Base-by-base conservation (phyloP, 2,113 vertebrate genomes). In the Maccullochella peelii region DNA sequence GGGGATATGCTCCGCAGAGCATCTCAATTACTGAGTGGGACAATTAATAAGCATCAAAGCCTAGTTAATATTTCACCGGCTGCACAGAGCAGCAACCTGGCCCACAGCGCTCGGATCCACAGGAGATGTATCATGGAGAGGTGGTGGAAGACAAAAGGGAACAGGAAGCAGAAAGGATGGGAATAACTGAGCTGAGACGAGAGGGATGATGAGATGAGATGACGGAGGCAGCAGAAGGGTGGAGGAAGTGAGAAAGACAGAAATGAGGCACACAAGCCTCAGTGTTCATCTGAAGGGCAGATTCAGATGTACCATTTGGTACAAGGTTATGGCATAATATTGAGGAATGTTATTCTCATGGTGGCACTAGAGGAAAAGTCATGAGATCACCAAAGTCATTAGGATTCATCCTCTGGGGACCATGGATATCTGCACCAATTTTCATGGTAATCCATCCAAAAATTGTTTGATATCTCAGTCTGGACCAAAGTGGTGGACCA, bases 1-100 rank as follows among this genome's bases (percentile, higher is more conserved):
- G 89, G 94, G 84, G 93, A 95, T 92, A 79, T 93, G 95, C 95
- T 95, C 95, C 90, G 89, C 94, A 90, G 93, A 95, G 95, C 94
- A 94, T 95, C 96, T 96, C 95, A 96, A 96, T 97, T 95, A 96
- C 96, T 94, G 94, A 95, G 95, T 94, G 95, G 96, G 96, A 95
- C 96, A 97, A 97, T 97, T 97, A 97, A 95, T 94, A 93, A 95
- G 94, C 95, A 96, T 96, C 95, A 96, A 96, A 96, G 96, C 94
- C 95, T 94, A 94, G 96, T 95, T 93, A 94, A 94, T 94, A 92
- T 93, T 94, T 94, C 88, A 93, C 91, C 71, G 47, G 73, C 71
- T 14, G 77, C 82, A 33, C 86, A 27, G 73, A 79, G 79, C 75
- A 23, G 86, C 78, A 78, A 50, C 82, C 86, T 73, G 79, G 83